Percentiles rank a stretch among this genome's conserved stretches.
Conservation (phyloP, 2,797 vertebrate genomes). For the Delichon dasypus region DNA sequence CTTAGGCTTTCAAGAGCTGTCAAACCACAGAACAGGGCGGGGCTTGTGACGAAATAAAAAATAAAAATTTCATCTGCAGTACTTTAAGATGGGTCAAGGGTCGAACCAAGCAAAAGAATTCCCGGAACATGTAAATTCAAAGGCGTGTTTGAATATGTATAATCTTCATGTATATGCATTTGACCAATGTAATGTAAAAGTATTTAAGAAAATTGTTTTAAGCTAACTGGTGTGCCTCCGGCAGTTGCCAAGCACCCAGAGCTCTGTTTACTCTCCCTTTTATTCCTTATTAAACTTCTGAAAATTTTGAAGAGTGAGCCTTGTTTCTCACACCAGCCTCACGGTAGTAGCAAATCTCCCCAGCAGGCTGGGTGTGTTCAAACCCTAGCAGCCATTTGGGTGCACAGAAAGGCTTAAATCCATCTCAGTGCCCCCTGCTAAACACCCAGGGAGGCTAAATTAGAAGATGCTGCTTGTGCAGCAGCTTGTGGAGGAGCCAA, state of each 20-base stretch:
- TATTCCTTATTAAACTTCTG: not conserved
- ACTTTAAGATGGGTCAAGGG: not conserved
- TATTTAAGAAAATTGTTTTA: not conserved
- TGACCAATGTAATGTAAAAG: not conserved
- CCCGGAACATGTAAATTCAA: not conserved
- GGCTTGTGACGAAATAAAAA: not conserved
- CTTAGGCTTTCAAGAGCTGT: not conserved
- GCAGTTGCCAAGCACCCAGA: not conserved
- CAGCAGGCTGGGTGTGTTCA: not conserved
- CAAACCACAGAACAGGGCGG: not conserved
- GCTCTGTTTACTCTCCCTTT: not conserved
- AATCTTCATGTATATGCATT: not conserved
- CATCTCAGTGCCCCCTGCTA: not conserved
- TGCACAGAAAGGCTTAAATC: not conserved
- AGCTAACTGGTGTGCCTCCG: not conserved
- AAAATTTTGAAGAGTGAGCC: not conserved
- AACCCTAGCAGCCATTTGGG: not conserved
- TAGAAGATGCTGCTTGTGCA: not conserved
- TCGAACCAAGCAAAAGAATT: not conserved
- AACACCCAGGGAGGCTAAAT: not conserved
- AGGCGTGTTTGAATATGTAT: not conserved
- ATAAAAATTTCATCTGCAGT: not conserved
- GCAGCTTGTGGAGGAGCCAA: not conserved
- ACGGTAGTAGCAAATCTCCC: not conserved
- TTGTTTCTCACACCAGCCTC: not conserved